Base-by-base conservation (phyloP, 2,797 vertebrate genomes). In the Sebastes ruberrimus region DNA sequence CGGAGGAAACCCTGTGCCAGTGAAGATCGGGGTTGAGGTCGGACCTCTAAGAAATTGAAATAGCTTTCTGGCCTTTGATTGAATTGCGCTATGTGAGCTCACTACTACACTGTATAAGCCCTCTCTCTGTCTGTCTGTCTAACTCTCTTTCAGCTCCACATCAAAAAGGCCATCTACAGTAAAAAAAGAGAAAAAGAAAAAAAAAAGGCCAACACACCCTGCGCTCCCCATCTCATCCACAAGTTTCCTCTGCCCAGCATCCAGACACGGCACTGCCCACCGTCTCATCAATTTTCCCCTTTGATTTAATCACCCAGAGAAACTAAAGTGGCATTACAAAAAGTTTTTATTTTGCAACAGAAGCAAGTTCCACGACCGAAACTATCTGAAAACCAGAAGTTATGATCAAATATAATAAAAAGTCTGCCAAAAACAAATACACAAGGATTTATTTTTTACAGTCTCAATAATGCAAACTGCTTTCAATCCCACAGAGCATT, bases 401-500 rank as follows among this genome's bases (percentile, higher is more conserved):
- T 78, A 23, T 8, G 25, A 67, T 71, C 38, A 57, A 71, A 78
- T 27, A 63, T 28, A 23, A 61, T 27, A 22, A 61, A 61, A 55
- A 55, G 7, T 62, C 18, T 16, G 18, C 69, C 66, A 84, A 89
- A 86, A 89, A 86, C 86, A 92, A 89, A 89, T 33, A 92, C 49
- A 82, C 66, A 73, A 67, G 22, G 72, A 81, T 87, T 86, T 89
- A 77, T 88, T 90, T 46, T 67, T 88, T 87, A 83, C 83, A 78
- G 80, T 89, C 78, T 74, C 81, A 86, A 87, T 83, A 91, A 92
- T 88, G 83, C 82, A 92, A 88, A 92, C 86, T 89, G 87, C 88
- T 84, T 93, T 86, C 93, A 94, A 93, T 95, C 94, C 93, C 94
- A 92, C 86, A 86, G 93, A 95, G 94, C 90, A 94, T 96, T 95